Evolutionary conservation across 2,888 invertebrate genomes (phyloP), one percentile per base, ranked within the genome.

Genomic region (Acleris literana): DNA sequence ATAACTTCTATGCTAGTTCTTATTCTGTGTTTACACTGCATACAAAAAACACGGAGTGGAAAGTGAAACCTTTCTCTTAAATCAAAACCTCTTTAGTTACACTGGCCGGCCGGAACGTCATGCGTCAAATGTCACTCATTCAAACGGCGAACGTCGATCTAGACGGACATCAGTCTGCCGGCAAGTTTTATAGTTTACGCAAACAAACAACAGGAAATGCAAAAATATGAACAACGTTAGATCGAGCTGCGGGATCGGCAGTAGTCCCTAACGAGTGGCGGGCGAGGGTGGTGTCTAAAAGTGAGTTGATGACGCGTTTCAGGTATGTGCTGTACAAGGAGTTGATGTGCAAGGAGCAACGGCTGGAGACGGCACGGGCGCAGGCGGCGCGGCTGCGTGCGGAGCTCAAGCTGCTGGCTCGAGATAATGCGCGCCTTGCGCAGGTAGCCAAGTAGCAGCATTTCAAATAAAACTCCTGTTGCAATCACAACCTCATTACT

Each of bases 251-350:
- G 65, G 44, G 53, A 62, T 65, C 62, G 62, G 46, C 69, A 73
- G 69, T 55, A 57, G 64, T 68, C 66, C 70, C 69, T 66, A 60
- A 64, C 65, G 60, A 73, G 80, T 69, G 64, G 86, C 87, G 84
- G 72, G 76, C 75, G 77, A 70, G 76, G 70, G 61, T 72, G 84
- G 87, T 20, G 29, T 16, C 88, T 89, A 69, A 65, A 82, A 77
- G 63, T 70, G 16, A 48, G 46, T 63, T 70, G 49, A 49, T 9
- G 0, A 3, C 69, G 44, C 43, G 67, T 83, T 84, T 22, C 82
- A 95, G 95, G 78, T 95, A 94, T 75, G 91, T 94, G 72, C 83
- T 95, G 70, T 95, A 95, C 77, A 94, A 94, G 76, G 94, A 95
- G 74, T 77, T 95, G 68, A 88, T 95, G 82, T 93, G 93, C 48